Percentiles rank a stretch among this genome's conserved stretches.
Conservation (phyloP, 2,888 invertebrate genomes). For the Harpalus rufipes region DNA sequence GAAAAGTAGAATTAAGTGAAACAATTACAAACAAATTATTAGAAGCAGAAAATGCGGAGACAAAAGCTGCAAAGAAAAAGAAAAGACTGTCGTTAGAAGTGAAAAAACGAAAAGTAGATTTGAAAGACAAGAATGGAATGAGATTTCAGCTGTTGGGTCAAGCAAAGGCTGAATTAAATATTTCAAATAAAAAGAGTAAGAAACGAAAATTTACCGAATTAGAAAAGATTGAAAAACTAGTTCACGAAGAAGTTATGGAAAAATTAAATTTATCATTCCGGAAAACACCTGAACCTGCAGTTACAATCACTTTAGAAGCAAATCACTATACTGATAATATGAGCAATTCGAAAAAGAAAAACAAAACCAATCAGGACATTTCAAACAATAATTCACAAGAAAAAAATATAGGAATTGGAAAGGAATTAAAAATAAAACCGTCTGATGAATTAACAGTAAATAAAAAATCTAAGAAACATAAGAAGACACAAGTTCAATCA, state of each 20-base stretch:
- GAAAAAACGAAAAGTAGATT: slow-evolving; percentile 30
- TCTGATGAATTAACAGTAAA: background rate
- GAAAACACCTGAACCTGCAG: background rate
- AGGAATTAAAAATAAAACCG: slow-evolving; percentile 13
- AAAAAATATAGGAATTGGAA: background rate
- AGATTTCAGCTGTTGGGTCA: slow-evolving; percentile 67
- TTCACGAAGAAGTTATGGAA: slow-evolving; percentile 21
- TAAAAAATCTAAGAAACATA: slow-evolving; percentile 31
- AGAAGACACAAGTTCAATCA: background rate
- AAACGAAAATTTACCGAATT: slow-evolving; percentile 58
- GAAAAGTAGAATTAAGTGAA: slow-evolving; percentile 71
- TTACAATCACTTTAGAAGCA: too few relatives aligned
- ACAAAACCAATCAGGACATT: background rate
- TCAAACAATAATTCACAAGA: slow-evolving; percentile 4
- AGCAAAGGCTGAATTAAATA: slow-evolving; percentile 28
- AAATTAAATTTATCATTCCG: slow-evolving; percentile 17
- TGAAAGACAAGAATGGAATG: slow-evolving; percentile 65
- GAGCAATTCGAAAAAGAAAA: slow-evolving; percentile 13
- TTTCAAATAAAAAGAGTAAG: slow-evolving; percentile 54
- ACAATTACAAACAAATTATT: slow-evolving; percentile 70
- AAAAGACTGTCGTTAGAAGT: slow-evolving; percentile 46
- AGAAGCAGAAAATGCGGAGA: slow-evolving; percentile 55
- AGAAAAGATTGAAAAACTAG: slow-evolving; percentile 15
- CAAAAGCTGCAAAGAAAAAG: slow-evolving; percentile 66
- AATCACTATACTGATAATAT: too few relatives aligned